Base-by-base conservation (phyloP, 2,888 invertebrate species). In the Actias luna region DNA sequence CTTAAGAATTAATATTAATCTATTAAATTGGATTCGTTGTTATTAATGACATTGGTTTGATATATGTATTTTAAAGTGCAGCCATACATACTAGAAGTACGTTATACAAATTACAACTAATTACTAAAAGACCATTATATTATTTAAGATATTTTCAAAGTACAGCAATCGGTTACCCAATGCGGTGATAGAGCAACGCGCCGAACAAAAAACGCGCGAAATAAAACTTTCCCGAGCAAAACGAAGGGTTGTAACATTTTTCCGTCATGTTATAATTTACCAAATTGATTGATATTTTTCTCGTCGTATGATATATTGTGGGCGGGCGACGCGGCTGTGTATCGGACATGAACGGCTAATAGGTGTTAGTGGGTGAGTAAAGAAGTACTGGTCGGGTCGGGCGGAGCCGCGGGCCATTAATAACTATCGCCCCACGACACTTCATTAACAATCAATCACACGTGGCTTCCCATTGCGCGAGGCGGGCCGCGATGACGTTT, bases 391-490 rank as follows among this genome's bases (percentile, higher is more conserved):
- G 73, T 66, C 67, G 72, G 67, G 63, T 70, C 82, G 79, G 88
- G 88, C 84, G 88, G 87, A 80, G 85, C 75, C 76, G 72, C 69
- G 77, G 67, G 78, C 83, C 89, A 91, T 92, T 92, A 91, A 91
- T 92, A 91, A 90, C 92, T 90, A 91, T 87, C 83, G 78, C 85
- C 85, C 87, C 76, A 78, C 71, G 70, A 76, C 80, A 88, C 89
- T 91, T 92, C 91, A 91, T 92, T 92, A 89, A 86, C 88, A 79
- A 92, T 92, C 91, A 88, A 92, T 92, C 90, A 91, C 85, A 84
- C 79, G 83, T 84, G 79, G 73, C 77, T 74, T 73, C 72, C 78
- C n/a, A 74, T 72, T 78, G 85, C 75, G 74, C 68, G 61, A 70
- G 83, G 85, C 87, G 84, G 83, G 69, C 74, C 71, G 69, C 67